Conservation (phyloP, 2,113 vertebrate species). For the Aldabrachelys gigantea region DNA sequence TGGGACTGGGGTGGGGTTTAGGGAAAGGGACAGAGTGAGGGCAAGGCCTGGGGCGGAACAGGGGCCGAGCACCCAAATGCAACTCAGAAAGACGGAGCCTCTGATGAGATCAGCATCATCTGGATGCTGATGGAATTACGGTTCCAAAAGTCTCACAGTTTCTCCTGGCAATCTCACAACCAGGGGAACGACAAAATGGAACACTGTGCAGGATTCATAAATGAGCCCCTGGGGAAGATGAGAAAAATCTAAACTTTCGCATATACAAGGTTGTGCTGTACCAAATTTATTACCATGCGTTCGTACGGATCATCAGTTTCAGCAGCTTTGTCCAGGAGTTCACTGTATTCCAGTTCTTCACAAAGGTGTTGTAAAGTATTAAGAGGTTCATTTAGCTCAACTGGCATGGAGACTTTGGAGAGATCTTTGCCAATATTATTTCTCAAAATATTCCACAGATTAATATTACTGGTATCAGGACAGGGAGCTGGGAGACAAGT, state of each 20-base stretch:
- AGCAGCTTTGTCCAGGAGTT: slow-evolving; percentile 96
- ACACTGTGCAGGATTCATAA: not conserved
- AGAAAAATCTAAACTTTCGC: not conserved
- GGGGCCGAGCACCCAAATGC: too few species aligned
- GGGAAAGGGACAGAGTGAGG: too few species aligned
- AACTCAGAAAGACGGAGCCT: too few species aligned
- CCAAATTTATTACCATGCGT: slow-evolving; percentile 89
- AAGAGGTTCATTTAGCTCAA: slow-evolving; percentile 97
- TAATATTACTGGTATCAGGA: slow-evolving; percentile 97
- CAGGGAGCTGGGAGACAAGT: slow-evolving; percentile 92
- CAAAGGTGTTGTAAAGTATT: slow-evolving; percentile 99
- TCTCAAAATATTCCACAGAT: slow-evolving; percentile 98
- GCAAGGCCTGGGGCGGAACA: too few species aligned
- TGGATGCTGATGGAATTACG: not conserved
- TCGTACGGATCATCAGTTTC: slow-evolving; percentile 94
- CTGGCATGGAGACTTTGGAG: slow-evolving; percentile 99
- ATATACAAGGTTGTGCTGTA: not conserved
- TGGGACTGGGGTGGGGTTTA: too few species aligned
- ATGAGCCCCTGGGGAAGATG: not conserved
- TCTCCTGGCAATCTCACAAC: not conserved
- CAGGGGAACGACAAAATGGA: not conserved
- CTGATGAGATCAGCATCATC: not conserved
- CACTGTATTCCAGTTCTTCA: slow-evolving; percentile 97
- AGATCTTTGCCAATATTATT: slow-evolving; percentile 99
- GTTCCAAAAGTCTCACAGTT: not conserved